Evolutionary conservation across 1,140 invertebrate species (phyloP).

Genomic region (Diabrotica virgifera): DNA sequence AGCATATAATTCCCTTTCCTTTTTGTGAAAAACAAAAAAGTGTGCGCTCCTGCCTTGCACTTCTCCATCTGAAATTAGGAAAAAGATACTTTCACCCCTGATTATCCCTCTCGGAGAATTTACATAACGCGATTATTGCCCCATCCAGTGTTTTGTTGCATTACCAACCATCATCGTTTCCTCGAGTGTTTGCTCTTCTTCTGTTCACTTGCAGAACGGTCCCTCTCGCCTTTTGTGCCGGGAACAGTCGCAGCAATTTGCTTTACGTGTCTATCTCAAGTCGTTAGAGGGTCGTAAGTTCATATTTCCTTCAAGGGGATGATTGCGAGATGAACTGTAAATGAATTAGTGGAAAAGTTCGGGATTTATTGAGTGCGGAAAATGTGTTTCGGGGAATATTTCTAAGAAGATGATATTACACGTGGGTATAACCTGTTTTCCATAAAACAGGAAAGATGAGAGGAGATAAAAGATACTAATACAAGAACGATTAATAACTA

Average conservation of each 20-base stretch:
- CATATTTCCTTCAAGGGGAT: too few relatives aligned
- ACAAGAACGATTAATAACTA: too few relatives aligned
- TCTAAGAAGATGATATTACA: too few relatives aligned
- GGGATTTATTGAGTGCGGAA: too few relatives aligned
- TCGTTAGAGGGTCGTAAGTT: too few relatives aligned
- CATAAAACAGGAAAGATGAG: too few relatives aligned
- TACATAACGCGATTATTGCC: constrained; percentile 18
- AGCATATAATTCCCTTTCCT: too few relatives aligned
- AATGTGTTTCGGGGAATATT: too few relatives aligned
- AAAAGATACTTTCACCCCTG: constrained; percentile 11
- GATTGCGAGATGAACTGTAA: background rate
- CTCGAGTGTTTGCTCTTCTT: constrained; percentile 10
- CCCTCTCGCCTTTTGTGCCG: background rate
- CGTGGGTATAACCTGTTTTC: too few relatives aligned
- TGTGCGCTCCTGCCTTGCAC: too few relatives aligned
- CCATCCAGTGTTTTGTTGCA: constrained; percentile 16
- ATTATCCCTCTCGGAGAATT: constrained; percentile 13
- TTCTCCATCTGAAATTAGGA: background rate
- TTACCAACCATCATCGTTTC: constrained; percentile 17
- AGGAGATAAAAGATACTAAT: too few relatives aligned
- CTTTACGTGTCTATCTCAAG: background rate
- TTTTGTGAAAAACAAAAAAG: too few relatives aligned
- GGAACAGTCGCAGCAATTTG: background rate
- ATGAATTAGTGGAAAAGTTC: background rate
- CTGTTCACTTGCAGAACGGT: background rate